Conservation (phyloP, 2,888 invertebrate genomes). For the Cyrtodaria siliqua region DNA sequence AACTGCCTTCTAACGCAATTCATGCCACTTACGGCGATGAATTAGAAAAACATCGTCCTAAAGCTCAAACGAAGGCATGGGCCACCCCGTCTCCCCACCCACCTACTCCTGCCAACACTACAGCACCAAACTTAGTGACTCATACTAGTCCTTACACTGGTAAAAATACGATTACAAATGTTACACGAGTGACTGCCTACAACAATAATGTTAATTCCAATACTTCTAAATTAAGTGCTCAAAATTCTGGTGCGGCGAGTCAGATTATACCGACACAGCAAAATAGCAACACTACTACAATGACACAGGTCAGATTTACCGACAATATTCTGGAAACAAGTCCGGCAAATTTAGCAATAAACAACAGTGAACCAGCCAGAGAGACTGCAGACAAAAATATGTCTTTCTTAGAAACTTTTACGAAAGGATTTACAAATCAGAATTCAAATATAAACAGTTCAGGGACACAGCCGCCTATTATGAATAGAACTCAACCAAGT, state of each 20-base stretch:
- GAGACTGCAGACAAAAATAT: neutral
- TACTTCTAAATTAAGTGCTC: neutral
- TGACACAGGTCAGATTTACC: too few species aligned
- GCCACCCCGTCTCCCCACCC: constrained; percentile 75
- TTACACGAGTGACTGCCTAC: constrained; percentile 60
- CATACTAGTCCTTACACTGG: constrained; percentile 64
- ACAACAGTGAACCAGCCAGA: too few species aligned
- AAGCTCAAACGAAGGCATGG: constrained; percentile 74
- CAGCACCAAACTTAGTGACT: constrained; percentile 45
- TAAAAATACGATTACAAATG: constrained; percentile 61
- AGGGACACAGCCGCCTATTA: too few species aligned
- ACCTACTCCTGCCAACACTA: constrained; percentile 43
- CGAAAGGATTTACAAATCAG: constrained; percentile 1
- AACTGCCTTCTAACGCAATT: neutral
- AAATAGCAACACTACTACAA: neutral
- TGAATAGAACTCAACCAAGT: too few species aligned
- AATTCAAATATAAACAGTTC: neutral
- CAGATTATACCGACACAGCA: neutral
- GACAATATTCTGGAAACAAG: too few species aligned
- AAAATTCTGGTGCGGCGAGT: neutral
- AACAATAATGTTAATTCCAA: neutral
- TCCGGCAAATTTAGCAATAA: too few species aligned
- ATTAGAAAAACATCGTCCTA: constrained; percentile 63
- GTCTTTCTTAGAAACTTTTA: neutral
- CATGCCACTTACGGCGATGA: constrained; percentile 19